Evolutionary conservation across 2,888 invertebrate genomes (phyloP).

Genomic region (Hydrotaea cyrtoneurina): DNA sequence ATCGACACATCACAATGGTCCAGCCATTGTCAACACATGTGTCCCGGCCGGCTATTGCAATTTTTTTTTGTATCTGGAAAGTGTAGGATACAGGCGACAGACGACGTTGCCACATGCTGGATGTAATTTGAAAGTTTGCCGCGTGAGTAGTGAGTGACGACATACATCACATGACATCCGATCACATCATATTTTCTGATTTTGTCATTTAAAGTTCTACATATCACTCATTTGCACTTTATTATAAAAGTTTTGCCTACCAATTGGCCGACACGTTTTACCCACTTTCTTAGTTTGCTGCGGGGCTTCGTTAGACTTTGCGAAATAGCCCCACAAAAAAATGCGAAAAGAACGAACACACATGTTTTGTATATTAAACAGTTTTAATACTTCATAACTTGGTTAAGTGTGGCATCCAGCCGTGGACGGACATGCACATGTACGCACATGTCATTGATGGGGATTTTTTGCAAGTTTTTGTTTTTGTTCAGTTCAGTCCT

Average conservation of each 20-base stretch:
- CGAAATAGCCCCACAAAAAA: not conserved
- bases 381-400: constrained; percentile 31
- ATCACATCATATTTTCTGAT: constrained; percentile 30
- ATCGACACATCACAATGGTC: too few species aligned
- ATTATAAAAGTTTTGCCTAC: constrained; percentile 62
- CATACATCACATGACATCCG: not conserved
- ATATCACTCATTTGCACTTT: constrained; percentile 67
- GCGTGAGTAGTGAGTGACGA: not conserved
- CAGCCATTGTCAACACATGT: constrained; percentile 56
- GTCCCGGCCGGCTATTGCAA: not conserved
- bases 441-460: constrained; percentile 56
- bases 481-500: constrained; percentile 1
- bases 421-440: not conserved
- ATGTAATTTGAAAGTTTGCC: not conserved
- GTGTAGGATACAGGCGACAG: not conserved
- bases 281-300: not conserved
- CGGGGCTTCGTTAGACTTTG: not conserved
- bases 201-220: constrained; percentile 54
- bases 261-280: not conserved
- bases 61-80: too few species aligned
- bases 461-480: constrained; percentile 6
- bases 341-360: not conserved
- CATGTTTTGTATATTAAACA: constrained; percentile 64
- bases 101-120: not conserved
- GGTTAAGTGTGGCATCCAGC: not conserved